phyloP scores from a whole-genome alignment of 2,113 vertebrate species.

The Eulemur macaco region DNA sequence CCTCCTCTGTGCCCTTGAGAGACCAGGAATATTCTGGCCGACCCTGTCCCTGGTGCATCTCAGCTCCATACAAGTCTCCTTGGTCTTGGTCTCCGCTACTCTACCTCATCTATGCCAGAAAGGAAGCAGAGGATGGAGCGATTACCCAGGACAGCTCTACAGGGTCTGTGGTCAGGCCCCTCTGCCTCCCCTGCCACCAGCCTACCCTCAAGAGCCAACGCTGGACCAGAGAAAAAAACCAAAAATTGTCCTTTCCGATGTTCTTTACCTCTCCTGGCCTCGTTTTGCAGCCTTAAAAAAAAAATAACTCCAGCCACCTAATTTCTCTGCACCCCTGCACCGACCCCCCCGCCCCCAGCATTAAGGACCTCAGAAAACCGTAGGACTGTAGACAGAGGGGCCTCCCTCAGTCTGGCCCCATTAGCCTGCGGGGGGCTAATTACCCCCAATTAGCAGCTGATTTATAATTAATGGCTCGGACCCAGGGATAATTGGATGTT shows the following conservation, averaged over 20 bases:
- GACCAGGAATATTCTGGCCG: neutral
- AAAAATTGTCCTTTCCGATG: neutral
- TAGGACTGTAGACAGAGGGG: neutral
- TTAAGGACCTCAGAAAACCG: constrained; percentile 46
- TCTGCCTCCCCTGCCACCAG: neutral
- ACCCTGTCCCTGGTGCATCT: neutral
- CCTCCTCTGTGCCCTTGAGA: neutral
- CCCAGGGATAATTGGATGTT: constrained; percentile 98
- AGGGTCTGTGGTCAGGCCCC: neutral
- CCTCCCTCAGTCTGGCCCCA: constrained; percentile 91
- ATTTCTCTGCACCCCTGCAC: constrained; percentile 32
- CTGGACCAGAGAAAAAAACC: neutral
- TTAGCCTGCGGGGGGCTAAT: constrained; percentile 95
- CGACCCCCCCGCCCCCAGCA: neutral
- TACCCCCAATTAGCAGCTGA: constrained; percentile 96
- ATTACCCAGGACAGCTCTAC: neutral
- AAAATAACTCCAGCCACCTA: neutral
- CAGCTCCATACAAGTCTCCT: neutral
- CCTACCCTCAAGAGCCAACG: neutral
- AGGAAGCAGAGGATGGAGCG: neutral
- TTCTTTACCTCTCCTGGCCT: neutral
- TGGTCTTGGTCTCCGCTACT: neutral
- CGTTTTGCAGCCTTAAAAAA: neutral
- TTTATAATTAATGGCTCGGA: constrained; percentile 98
- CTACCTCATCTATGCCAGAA: neutral